Evolutionary conservation across 2,888 invertebrate genomes (phyloP).

Genomic region (Acrobasis repandana): DNA sequence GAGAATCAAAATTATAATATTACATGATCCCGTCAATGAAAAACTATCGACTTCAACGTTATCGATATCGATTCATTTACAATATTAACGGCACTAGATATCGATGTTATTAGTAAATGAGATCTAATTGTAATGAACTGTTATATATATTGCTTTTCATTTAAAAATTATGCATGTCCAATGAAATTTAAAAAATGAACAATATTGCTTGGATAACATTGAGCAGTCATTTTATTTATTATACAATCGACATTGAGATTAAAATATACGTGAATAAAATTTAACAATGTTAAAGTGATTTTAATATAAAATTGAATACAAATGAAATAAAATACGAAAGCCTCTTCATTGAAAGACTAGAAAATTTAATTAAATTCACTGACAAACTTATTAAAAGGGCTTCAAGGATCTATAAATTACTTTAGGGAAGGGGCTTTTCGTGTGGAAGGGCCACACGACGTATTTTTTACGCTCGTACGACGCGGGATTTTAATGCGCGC

Average conservation of each 20-base stretch:
- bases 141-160: not conserved
- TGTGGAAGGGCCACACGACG: no score
- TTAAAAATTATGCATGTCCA: no score
- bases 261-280: not conserved
- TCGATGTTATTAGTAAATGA: constrained; percentile 9
- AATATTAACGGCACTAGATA: not conserved
- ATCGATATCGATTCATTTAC: not conserved
- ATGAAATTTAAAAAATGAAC: no score
- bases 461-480: no score
- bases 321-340: constrained; percentile 4
- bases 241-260: not conserved
- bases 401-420: not conserved
- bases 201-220: constrained; percentile 5
- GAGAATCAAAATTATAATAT: not conserved
- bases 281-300: not conserved
- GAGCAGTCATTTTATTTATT: not conserved
- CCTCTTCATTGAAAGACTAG: constrained; percentile 21
- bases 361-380: constrained; percentile 5
- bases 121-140: constrained; percentile 13
- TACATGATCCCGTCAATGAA: not conserved
- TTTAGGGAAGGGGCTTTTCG: no score
- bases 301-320: not conserved
- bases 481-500: no score
- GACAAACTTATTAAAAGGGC: not conserved
- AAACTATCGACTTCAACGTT: not conserved